phyloP scores from a whole-genome alignment of 2,113 vertebrate species.

The Oenanthe oenanthe region DNA sequence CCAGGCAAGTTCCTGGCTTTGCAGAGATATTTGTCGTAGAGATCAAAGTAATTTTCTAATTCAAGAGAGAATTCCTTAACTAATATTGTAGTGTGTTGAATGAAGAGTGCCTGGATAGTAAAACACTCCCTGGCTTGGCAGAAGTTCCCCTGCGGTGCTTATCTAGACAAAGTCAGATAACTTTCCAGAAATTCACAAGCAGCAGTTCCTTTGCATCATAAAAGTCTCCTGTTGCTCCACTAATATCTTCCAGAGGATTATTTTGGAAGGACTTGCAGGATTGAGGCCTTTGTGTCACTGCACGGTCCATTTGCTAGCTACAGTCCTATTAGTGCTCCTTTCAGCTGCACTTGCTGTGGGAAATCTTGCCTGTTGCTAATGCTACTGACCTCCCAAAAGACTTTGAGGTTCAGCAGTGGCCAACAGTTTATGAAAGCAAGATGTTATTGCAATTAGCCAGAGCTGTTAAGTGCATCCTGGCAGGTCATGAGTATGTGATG shows the following conservation, averaged over 20 bases:
- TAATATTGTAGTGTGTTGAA: neutral
- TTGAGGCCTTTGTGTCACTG: neutral
- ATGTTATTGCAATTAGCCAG: neutral
- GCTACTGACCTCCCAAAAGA: neutral
- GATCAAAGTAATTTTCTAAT: neutral
- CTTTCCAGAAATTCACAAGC: neutral
- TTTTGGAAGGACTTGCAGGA: neutral
- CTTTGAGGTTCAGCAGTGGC: neutral
- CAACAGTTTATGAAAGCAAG: neutral
- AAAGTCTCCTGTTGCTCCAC: neutral
- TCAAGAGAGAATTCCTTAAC: neutral
- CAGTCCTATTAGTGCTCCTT: neutral
- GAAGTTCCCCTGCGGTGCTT: neutral
- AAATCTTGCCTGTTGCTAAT: constrained; percentile 4
- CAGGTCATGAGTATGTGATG: neutral
- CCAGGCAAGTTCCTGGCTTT: neutral
- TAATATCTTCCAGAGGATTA: neutral
- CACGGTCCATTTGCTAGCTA: neutral
- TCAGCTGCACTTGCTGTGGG: neutral
- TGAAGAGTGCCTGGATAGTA: neutral
- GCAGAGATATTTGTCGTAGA: neutral
- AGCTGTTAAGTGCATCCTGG: neutral
- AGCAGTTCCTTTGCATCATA: neutral
- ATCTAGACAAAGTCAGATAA: neutral
- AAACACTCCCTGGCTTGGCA: neutral